These are phyloP conservation scores for Synergus gifuensis DNA, from an alignment of 2,888 invertebrate genomes.

Conservation along the genomic window DNA sequence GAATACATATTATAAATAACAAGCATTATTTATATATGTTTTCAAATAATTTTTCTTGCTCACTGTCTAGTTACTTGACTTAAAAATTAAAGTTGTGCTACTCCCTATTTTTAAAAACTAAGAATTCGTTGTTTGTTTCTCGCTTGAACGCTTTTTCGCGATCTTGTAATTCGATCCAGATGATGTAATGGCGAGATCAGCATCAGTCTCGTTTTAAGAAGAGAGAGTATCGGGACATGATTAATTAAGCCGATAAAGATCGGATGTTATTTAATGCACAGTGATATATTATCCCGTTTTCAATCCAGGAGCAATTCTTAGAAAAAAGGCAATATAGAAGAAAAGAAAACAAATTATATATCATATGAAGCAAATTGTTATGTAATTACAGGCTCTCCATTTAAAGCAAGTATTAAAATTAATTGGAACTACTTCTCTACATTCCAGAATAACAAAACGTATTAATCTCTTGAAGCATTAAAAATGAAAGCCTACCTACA, in stretches of 20 bases:
- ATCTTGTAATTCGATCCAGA: neutral
- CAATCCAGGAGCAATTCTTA: neutral
- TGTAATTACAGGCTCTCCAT: neutral
- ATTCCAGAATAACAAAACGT: no score
- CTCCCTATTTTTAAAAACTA: neutral
- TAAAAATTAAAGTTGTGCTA: no score
- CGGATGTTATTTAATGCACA: neutral
- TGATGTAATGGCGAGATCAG: neutral
- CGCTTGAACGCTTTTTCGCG: neutral
- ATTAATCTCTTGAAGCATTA: no score
- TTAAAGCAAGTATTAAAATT: no score
- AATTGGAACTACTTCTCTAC: no score
- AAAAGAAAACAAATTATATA: no score
- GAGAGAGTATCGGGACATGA: conserved; percentile 2
- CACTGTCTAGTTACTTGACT: no score
- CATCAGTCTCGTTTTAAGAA: neutral
- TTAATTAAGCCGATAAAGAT: conserved; percentile 5
- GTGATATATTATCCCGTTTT: no score
- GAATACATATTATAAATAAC: no score
- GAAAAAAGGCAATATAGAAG: neutral
- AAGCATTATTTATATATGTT: no score
- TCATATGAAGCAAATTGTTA: neutral
- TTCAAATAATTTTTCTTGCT: no score
- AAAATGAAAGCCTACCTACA: no score
- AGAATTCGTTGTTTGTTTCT: neutral